Conservation (phyloP, 1,140 invertebrate genomes). For the Platorchestia sp. region DNA sequence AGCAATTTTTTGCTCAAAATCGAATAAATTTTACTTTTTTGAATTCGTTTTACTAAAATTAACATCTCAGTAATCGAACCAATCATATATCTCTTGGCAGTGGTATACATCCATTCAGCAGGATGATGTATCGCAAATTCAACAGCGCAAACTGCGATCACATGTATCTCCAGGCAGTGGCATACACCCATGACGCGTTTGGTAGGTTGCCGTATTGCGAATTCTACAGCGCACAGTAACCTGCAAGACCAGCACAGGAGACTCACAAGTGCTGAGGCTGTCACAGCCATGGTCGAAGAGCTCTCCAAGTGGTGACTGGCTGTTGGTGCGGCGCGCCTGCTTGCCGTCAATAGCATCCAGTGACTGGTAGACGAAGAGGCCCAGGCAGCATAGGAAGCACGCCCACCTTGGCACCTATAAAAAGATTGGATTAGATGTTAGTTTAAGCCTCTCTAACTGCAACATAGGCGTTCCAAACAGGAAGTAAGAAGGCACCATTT, state of each 20-base stretch:
- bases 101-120: not conserved
- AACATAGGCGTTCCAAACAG: no score
- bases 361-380: constrained; percentile 98
- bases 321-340: constrained; percentile 95
- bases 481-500: no score
- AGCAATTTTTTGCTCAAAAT: not conserved
- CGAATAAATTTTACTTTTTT: not conserved
- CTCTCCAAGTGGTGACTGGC: constrained; percentile 94
- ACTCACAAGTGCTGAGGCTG: constrained; percentile 85
- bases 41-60: not conserved
- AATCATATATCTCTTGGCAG: not conserved
- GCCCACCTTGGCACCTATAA: constrained; percentile 90
- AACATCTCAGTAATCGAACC: not conserved
- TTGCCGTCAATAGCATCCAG: constrained; percentile 99
- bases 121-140: no score
- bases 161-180: no score
- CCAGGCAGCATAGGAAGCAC: constrained; percentile 90
- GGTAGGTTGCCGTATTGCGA: not conserved
- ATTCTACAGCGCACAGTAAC: not conserved
- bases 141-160: no score
- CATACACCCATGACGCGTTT: not conserved
- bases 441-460: no score
- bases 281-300: constrained; percentile 99
- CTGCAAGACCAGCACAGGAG: not conserved
- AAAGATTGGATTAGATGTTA: no score